Base-by-base conservation (phyloP, 2,888 invertebrate species). In the Cephus pulcher region DNA sequence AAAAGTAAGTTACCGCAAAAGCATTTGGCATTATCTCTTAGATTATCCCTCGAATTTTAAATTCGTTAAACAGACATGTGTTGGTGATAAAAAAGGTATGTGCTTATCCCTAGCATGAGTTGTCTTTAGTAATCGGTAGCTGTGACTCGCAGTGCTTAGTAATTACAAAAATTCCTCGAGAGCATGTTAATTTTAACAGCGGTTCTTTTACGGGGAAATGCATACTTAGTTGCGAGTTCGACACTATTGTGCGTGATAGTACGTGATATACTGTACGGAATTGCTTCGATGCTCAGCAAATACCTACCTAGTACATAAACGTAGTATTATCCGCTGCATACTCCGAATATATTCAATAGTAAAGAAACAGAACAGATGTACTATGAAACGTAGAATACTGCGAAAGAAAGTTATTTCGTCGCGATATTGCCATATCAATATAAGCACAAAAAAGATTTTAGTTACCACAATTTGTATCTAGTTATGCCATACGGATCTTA, bases 371-470 rank as follows among this genome's bases (percentile, higher is more conserved):
- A 84, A 81, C 78, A 77, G 34, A 34, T 71, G 71, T 71, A 71
- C 32, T 71, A 71, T 30, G 34, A 34, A 34, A 30, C 56, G 56
- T 56, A 56, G 23, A 56, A 56, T 56, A 56, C 56, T 56, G 56
- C 23, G 56, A 56, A 23, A 23, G 56, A 56, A 56, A 56, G 56
- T 56, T 23, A 56, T 56, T 56, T 56, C 56, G 23, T 23, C 56
- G 56, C 56, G 56, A 56, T 56, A 56, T 56, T 56, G 71, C 80
- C 86, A 88, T 88, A 88, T 88, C 86, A 87, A 79, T 84, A 79
- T 84, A 78, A 80, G 81, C 80, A 80, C 77, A 79, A 81, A 82
- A 82, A 79, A 82, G 75, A 74, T 76, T 56, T 71, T 15, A 34
- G 32, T 71, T 71, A 71, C 71, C 32, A 34, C 70, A 40, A 74